Evolutionary conservation across 2,113 vertebrate genomes (phyloP), one percentile per base, ranked within the genome.

Genomic region (Corydoras maculifer): DNA sequence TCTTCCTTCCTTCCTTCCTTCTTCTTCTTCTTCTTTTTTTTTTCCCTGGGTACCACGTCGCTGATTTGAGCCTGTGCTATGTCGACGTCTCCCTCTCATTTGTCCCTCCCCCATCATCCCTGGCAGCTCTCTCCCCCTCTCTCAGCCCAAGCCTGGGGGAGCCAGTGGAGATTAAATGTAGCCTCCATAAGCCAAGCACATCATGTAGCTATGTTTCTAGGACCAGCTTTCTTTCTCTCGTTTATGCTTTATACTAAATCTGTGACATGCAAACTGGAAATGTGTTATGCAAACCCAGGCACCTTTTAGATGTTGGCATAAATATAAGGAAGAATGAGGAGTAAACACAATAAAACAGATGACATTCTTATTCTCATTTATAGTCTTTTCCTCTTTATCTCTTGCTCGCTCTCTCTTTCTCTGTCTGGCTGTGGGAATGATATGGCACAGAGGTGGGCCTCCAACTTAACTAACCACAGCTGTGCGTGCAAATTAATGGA

Each of bases 151-250:
- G 91, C 94, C 90, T 89, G 89, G 88, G 91, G 92, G 91, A 95
- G 91, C 91, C 90, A 91, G 90, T 82, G 85, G 91, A 94, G 94
- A 94, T 94, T 92, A 94, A 94, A 96, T 93, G 92, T 93, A 92
- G 93, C 91, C 92, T 93, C 91, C 91, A 88, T 93, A 93, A 95
- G 92, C 91, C 92, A 91, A 91, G 86, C 91, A 89, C 93, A 94
- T 91, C 91, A 90, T 88, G 91, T 91, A 90, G 92, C 91, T 91
- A 89, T 91, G 90, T 93, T 88, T 89, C 86, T 88, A 85, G 84
- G 87, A 84, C 85, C 86, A 72, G 62, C 59, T 75, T 65, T 73
- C 70, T 73, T 68, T 77, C 58, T 65, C 68, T 74, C 67, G 73
- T 66, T 61, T 74, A 77, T 82, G 72, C 77, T 53, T 67, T 58